These are phyloP conservation scores for Neomorphus geoffroyi DNA, from an alignment of 2,797 vertebrate genomes.

Conservation along the genomic window DNA sequence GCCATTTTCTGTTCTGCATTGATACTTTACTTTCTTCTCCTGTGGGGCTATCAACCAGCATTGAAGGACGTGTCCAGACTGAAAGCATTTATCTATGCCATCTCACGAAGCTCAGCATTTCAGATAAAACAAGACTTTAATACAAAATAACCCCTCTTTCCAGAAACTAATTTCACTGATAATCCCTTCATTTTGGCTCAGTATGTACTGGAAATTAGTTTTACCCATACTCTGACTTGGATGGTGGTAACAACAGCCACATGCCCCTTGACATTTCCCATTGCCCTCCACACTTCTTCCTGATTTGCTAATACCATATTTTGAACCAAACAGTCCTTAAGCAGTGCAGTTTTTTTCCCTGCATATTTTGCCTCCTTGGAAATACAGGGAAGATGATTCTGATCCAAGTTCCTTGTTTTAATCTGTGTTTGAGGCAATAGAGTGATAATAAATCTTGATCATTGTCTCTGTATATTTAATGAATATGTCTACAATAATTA, in stretches of 20 bases:
- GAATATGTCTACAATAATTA: slow-evolving; percentile 13
- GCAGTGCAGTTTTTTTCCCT: not conserved
- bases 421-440: not conserved
- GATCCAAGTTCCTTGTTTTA: not conserved
- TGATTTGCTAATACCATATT: not conserved
- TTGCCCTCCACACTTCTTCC: not conserved
- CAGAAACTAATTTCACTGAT: slow-evolving; percentile 26
- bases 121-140: slow-evolving; percentile 22
- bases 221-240: not conserved
- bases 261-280: not conserved
- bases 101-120: not conserved
- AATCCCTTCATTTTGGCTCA: not conserved
- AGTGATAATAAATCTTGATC: slow-evolving; percentile 4
- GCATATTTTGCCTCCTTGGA: not conserved
- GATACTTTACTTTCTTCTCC: slow-evolving; percentile 50
- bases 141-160: not conserved
- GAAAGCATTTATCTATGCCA: slow-evolving; percentile 30
- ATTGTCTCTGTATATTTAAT: not conserved
- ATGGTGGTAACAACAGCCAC: not conserved
- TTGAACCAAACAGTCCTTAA: not conserved
- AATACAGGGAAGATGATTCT: not conserved
- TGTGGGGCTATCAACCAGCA: slow-evolving; percentile 22
- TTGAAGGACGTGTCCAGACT: slow-evolving; percentile 21
- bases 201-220: slow-evolving; percentile 4
- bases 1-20: slow-evolving; percentile 44